phyloP scores from a whole-genome alignment of 1,140 invertebrate genomes.

The Whitmania pigra region DNA sequence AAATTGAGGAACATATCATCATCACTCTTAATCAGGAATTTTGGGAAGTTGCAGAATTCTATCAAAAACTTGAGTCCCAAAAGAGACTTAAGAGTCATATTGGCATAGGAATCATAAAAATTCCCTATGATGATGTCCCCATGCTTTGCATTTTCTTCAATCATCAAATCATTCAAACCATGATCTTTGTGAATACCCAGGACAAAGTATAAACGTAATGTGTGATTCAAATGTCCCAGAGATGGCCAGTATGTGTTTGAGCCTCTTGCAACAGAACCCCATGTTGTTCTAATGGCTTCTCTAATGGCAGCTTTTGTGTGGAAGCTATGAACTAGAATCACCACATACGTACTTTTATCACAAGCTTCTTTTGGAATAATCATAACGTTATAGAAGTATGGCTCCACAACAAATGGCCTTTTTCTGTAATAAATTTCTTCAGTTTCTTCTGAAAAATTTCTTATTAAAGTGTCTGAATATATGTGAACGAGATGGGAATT shows the following conservation, averaged over 20 bases:
- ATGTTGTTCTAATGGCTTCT: slow-evolving; percentile 15
- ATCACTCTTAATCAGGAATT: slow-evolving; percentile 71
- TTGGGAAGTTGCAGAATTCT: slow-evolving; percentile 50
- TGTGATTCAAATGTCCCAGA: not conserved
- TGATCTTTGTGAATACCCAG: slow-evolving; percentile 17
- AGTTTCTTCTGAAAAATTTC: slow-evolving; percentile 2
- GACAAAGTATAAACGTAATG: slow-evolving; percentile 17
- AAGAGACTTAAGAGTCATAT: slow-evolving; percentile 49
- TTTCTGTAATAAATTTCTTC: slow-evolving; percentile 2
- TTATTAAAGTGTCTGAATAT: not conserved
- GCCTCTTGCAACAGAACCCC: slow-evolving; percentile 8
- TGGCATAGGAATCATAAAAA: slow-evolving; percentile 37
- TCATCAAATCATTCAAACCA: not conserved
- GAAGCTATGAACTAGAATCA: slow-evolving; percentile 15
- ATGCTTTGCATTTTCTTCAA: slow-evolving; percentile 23
- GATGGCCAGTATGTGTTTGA: slow-evolving; percentile 7
- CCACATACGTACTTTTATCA: not conserved
- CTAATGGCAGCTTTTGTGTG: not conserved
- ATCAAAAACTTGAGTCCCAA: slow-evolving; percentile 70
- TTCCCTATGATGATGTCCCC: slow-evolving; percentile 35
- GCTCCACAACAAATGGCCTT: not conserved
- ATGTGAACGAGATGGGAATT: too few relatives aligned
- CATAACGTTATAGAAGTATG: slow-evolving; percentile 8
- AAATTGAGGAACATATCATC: slow-evolving; percentile 73
- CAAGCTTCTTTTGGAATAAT: slow-evolving; percentile 3